These are phyloP conservation scores for Ischnus inquisitorius DNA, from an alignment of 2,888 invertebrate species.

Conservation along the genomic window DNA sequence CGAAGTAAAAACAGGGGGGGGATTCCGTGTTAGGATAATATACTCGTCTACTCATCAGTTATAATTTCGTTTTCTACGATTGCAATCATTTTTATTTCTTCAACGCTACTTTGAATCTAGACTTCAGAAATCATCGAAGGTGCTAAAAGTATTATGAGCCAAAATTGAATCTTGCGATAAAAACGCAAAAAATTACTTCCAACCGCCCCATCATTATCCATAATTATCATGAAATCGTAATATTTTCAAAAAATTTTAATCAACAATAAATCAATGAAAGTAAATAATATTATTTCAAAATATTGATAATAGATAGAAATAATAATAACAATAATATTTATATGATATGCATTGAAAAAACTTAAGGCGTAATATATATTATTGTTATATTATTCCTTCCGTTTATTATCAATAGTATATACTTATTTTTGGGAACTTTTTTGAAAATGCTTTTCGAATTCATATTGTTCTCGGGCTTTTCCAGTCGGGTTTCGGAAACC, in stretches of 20 bases:
- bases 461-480: slow-evolving; percentile 24
- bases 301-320: not conserved
- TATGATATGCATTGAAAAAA: too few species aligned
- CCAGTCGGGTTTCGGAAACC: slow-evolving; percentile 50
- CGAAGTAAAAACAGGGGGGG: slow-evolving; percentile 19
- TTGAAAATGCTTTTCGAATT: slow-evolving; percentile 1
- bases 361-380: too few species aligned
- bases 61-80: slow-evolving; percentile 19
- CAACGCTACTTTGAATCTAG: not conserved
- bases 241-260: too few species aligned
- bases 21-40: slow-evolving; percentile 27
- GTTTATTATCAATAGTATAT: too few species aligned
- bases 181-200: slow-evolving; percentile 32
- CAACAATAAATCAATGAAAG: too few species aligned
- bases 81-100: slow-evolving; percentile 4
- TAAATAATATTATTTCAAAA: too few species aligned
- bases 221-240: too few species aligned
- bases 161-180: slow-evolving; percentile 17
- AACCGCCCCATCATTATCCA: slow-evolving; percentile 21
- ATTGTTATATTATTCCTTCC: too few species aligned
- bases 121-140: not conserved
- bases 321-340: too few species aligned
- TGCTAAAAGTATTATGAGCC: not conserved
- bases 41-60: slow-evolving; percentile 40
- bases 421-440: not conserved